A percentile compares a stretch with the other conserved stretches of the same genome.
Evolutionary conservation across 2,888 invertebrate species (phyloP).

Genomic region (Lasioglossum oenotherae): DNA sequence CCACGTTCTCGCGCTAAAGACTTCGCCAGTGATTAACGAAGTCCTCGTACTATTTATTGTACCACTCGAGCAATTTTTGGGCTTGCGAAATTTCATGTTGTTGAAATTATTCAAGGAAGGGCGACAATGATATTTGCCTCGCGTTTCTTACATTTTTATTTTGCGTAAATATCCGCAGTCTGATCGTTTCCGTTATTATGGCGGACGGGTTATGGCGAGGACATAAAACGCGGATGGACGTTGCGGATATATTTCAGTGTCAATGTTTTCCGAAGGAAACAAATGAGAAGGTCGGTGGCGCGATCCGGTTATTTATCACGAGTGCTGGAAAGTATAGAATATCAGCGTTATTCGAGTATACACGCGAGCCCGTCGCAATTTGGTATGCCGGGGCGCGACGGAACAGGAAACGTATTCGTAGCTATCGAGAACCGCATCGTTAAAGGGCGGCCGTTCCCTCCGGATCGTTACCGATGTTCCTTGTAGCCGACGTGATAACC

Average conservation of each 20-base stretch:
- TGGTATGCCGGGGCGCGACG: slow-evolving; percentile 5
- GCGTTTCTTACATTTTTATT: neutral
- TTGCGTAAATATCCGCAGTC: neutral
- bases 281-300: slow-evolving; percentile 38
- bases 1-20: neutral
- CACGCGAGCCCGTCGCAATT: slow-evolving; percentile 12
- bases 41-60: neutral
- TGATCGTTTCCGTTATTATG: neutral
- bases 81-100: neutral
- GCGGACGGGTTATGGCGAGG: neutral
- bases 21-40: neutral
- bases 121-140: neutral
- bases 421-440: slow-evolving; percentile 47
- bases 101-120: neutral
- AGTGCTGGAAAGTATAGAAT: slow-evolving; percentile 33
- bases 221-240: neutral
- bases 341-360: slow-evolving; percentile 54
- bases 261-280: slow-evolving; percentile 33
- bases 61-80: neutral
- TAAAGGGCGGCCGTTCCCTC: slow-evolving; percentile 29
- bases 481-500: slow-evolving; percentile 96
- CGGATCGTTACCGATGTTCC: slow-evolving; percentile 84
- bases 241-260: slow-evolving; percentile 48
- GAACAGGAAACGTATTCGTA: slow-evolving; percentile 53
- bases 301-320: slow-evolving; percentile 56